Base-by-base conservation (phyloP, 2,113 vertebrate species). In the Sylvietta virens region DNA sequence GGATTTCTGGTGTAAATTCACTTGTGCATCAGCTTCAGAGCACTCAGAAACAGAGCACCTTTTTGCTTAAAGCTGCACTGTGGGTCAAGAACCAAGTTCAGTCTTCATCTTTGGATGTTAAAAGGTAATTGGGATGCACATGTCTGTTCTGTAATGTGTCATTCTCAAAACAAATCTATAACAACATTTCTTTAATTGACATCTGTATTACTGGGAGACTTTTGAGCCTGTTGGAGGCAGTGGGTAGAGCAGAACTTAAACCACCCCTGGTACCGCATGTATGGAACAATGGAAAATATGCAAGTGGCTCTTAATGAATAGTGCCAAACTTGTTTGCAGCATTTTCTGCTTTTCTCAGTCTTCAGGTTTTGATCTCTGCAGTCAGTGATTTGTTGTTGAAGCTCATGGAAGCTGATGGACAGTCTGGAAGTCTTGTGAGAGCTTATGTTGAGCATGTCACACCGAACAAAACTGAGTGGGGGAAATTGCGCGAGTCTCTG, bases 11-110 rank as follows among this genome's bases (percentile, higher is more conserved):
- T 26, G 97, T 99, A 53, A 97, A 94, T 73, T 98, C 99, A 2
- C 94, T 99, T 96, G 97, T 99, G 66, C 97, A 90, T 82, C 98
- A 98, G 35, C 94, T 98, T 83, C 97, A 91, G 22, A 90, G 61
- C 76, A 94, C 97, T 45, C 94, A 98, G 71, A 97, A 95, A 47
- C 98, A 98, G 86, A 98, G 98, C 15, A 97, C 97, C 39, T 99
- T 99, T 96, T 96, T 99, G 77, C 94, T 95, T 85, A 98, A 97
- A 86, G 98, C 98, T 81, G 99, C 98, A 13, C 56, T 98, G 47
- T 99, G 99, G 99, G 98, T 99, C 80, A 99, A 97, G 97, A 98
- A 96, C 66, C 99, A 99, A 96, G 97, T 99, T 74, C 98, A 99
- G 81, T 98, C 96, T 9, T 96, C 96, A 8, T 89, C 96, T 27